Base-by-base conservation (phyloP, 2,888 invertebrate genomes). In the Coleophora flavipennella region DNA sequence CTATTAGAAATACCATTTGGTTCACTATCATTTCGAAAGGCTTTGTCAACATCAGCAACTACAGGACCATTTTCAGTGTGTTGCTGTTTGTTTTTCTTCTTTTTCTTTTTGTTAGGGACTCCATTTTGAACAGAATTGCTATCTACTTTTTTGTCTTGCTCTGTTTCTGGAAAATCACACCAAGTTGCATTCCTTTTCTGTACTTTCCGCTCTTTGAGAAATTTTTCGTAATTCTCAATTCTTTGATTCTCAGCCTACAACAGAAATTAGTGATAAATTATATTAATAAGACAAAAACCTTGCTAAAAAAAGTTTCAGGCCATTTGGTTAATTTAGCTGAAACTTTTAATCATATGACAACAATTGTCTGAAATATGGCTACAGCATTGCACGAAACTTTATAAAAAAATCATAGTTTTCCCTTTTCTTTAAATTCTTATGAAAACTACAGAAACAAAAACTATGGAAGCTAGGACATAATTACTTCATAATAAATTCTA, bases 81-180 rank as follows among this genome's bases (percentile, higher is more conserved):
- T 8, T 6, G 41, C 33, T 39, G 20, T 27, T 36, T 42, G 31
- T 34, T 37, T 35, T 40, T 41, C 28, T 38, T 51, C 13, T 38
- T 38, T 13, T 38, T 48, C 4, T 34, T 31, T 36, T 20, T 14
- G 13, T 37, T 39, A 20, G 20, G 20, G 28, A 20, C 37, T 2
- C 27, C 13, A 33, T 32, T 25, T 13, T 27, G 8, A 12, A 13
- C 12, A 32, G 12, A 7, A 32, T 33, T 38, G 26, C 34, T 11
- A 8, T 13, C 27, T 3, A 8, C 6, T 32, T 33, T 38, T 20
- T 33, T 27, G 7, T 33, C 10, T 38, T 35, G 12, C 38, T 73
- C 48, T 51, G 51, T 41, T 51, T 80, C 76, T 25, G 87, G 85
- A 67, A 88, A 88, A 42, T 86, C 85, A 58, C 87, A 87, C 88